Evolutionary conservation across 2,797 vertebrate species (phyloP).

Genomic region (Coregonus ussuriensis): DNA sequence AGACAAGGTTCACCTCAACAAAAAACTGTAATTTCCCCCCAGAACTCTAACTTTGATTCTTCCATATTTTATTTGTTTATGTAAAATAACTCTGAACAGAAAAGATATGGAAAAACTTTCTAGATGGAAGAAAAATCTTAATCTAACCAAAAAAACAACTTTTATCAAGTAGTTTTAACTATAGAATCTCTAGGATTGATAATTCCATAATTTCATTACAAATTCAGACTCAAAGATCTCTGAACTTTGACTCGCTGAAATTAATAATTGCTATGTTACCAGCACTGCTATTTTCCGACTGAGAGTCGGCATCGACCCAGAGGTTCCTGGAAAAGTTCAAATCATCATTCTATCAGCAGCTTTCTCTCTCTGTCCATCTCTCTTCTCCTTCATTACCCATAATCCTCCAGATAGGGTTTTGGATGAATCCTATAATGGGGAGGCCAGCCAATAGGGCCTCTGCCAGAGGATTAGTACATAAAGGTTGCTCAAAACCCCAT

Average conservation of each 20-base stretch:
- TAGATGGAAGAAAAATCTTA: not conserved
- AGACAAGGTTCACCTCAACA: no score
- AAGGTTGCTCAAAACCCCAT: not conserved
- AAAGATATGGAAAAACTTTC: not conserved
- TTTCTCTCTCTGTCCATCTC: not conserved
- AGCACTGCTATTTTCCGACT: not conserved
- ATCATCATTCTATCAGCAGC: not conserved
- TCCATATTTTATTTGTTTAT: no score
- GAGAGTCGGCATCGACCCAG: not conserved
- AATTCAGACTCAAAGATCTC: not conserved
- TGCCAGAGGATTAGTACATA: conserved; percentile 19
- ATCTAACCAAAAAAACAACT: not conserved
- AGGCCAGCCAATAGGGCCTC: not conserved
- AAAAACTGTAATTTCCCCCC: no score
- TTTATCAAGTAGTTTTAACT: no score
- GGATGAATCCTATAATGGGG: not conserved
- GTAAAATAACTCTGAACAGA: no score
- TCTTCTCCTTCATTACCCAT: not conserved
- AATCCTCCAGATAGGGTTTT: not conserved
- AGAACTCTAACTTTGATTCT: no score
- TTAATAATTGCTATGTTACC: not conserved
- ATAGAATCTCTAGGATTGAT: no score
- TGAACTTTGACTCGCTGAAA: not conserved
- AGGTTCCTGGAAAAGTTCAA: not conserved
- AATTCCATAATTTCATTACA: not conserved